Base-by-base conservation (phyloP, 1,140 invertebrate species). In the Agraylea sexmaculata region DNA sequence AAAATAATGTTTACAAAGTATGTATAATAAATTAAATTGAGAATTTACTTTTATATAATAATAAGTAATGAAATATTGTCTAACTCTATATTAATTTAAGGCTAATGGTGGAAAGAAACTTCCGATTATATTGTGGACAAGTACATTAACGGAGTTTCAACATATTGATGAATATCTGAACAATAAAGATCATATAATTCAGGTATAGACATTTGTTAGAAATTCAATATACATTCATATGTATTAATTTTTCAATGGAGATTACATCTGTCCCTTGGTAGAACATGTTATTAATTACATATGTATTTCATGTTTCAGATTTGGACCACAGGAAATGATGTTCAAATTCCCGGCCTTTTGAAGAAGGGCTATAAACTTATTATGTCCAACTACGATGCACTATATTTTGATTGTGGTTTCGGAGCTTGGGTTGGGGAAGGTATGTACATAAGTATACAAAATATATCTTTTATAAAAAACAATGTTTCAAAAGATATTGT, bases 401-500 rank as follows among this genome's bases (percentile, higher is more conserved):
- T 86, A 2, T 88, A 88, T 54, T 69, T 90, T 4, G 86, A 89
- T 53, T 90, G 87, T 54, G 84, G 84, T 23, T 86, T 68, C 46
- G 69, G 69, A 11, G 68, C 68, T 2, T 78, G 75, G 75, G 72
- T 78, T 3, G 66, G 61, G 2, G 61, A 60, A 41, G 75, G 75
- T 55, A 42, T 42, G 50, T 46, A 43, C 36, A 34, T 25, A 37
- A 19, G n/a, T n/a, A n/a, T 36, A 36, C 34, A 17, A 33, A 32
- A 32, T 40, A 16, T 32, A 8, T 28, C 15, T 38, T 38, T 20
- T 17, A 31, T 5, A 10, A 31, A 19, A 35, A 20, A 20, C 2
- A 4, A n/a, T 18, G 6, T 10, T 2, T 4, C 12, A 35, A 35
- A 35, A 8, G 15, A 35, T 35, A n/a, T 55, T 51, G 8, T 36